Conservation (phyloP, 2,888 invertebrate genomes). For the Drosophila macrospina region DNA sequence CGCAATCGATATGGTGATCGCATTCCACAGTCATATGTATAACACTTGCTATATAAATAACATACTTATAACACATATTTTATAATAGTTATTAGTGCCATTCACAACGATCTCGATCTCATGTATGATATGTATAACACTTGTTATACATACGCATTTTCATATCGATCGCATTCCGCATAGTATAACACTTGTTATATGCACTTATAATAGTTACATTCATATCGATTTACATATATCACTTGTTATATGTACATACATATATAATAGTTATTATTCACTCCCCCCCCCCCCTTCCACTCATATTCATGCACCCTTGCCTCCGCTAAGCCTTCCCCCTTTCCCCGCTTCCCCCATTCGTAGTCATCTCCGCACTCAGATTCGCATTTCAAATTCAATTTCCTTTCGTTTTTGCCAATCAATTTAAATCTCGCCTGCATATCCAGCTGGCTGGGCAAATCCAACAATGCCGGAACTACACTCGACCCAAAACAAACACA, state of each 20-base stretch:
- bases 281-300: background rate
- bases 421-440: conserved; percentile 67
- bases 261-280: conserved; percentile 1
- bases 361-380: background rate
- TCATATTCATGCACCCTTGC: background rate
- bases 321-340: background rate
- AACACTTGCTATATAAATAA: conserved; percentile 1
- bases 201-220: background rate
- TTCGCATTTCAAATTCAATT: conserved; percentile 71
- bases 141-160: background rate
- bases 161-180: background rate
- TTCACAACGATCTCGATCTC: too few species aligned
- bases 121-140: too few species aligned
- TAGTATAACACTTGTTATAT: conserved; percentile 6
- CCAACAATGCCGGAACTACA: conserved; percentile 72
- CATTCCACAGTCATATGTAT: background rate
- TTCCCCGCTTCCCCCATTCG: background rate
- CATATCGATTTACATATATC: background rate
- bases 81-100: too few species aligned
- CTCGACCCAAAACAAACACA: conserved; percentile 59
- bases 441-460: conserved; percentile 56
- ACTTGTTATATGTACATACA: background rate
- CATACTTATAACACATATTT: too few species aligned
- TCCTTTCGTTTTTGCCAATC: conserved; percentile 75
- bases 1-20: too few species aligned